These are phyloP conservation scores for Drosophila melanosoma DNA, from an alignment of 2,888 invertebrate species.

Conservation along the genomic window DNA sequence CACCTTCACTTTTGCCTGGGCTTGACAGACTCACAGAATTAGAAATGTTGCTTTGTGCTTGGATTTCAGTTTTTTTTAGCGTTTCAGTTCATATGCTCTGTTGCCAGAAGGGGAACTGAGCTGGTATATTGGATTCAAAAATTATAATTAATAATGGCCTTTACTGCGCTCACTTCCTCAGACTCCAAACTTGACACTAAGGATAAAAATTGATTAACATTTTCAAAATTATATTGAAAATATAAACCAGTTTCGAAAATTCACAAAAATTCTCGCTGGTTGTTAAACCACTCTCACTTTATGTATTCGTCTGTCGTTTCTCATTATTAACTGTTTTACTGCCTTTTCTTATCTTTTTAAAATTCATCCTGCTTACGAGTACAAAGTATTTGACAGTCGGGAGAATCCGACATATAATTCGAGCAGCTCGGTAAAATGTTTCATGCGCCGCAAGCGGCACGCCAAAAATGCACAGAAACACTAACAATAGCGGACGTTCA, in stretches of 20 bases:
- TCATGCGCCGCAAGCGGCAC: conserved; percentile 33
- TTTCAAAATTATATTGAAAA: background rate
- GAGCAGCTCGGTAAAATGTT: conserved; percentile 42
- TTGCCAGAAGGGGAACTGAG: background rate
- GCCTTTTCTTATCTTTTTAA: background rate
- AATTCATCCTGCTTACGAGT: background rate
- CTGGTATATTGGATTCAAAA: background rate
- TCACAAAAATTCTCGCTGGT: background rate
- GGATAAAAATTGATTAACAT: no score
- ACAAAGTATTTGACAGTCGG: background rate
- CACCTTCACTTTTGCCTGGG: conserved; percentile 41
- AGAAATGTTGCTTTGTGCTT: conserved; percentile 5
- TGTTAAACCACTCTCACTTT: background rate
- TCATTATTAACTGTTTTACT: background rate
- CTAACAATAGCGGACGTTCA: conserved; percentile 33
- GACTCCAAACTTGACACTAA: no score
- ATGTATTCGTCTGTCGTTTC: background rate
- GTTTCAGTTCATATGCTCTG: background rate
- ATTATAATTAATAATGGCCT: no score
- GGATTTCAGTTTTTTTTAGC: conserved; percentile 4
- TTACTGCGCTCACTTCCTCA: no score
- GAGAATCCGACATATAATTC: conserved; percentile 23
- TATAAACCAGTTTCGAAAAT: background rate
- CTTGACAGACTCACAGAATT: conserved; percentile 20
- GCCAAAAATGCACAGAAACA: conserved; percentile 23